phyloP scores from a whole-genome alignment of 2,113 vertebrate species.

The Sialia sialis region DNA sequence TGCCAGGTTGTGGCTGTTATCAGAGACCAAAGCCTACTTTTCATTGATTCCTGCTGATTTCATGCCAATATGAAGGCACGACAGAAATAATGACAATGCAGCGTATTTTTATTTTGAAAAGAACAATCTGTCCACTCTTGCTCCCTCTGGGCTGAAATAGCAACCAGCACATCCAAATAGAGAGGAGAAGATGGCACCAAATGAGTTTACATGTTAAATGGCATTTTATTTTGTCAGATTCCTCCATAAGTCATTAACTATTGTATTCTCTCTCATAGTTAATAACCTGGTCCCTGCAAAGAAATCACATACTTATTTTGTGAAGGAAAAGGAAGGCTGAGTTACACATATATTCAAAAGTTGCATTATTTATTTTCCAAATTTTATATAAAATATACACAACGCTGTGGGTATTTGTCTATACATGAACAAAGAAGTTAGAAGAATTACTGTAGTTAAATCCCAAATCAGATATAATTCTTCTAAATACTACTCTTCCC shows the following conservation, averaged over 20 bases:
- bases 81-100: background rate
- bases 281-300: background rate
- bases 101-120: background rate
- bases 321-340: background rate
- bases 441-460: background rate
- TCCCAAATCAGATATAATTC: background rate
- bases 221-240: constrained; percentile 4
- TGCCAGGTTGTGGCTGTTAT: background rate
- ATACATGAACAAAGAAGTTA: background rate
- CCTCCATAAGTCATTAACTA: background rate
- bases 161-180: background rate
- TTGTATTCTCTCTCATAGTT: background rate
- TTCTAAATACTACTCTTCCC: background rate
- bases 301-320: background rate
- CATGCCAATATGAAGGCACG: background rate
- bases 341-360: background rate
- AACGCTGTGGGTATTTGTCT: background rate
- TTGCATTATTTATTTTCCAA: background rate
- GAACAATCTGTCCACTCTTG: background rate
- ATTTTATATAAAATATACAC: background rate
- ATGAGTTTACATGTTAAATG: background rate
- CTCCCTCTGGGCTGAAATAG: background rate
- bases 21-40: background rate
- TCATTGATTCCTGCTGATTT: constrained; percentile 13
- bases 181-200: background rate